Conservation (phyloP, 2,797 vertebrate genomes). For the Sebastes minor region DNA sequence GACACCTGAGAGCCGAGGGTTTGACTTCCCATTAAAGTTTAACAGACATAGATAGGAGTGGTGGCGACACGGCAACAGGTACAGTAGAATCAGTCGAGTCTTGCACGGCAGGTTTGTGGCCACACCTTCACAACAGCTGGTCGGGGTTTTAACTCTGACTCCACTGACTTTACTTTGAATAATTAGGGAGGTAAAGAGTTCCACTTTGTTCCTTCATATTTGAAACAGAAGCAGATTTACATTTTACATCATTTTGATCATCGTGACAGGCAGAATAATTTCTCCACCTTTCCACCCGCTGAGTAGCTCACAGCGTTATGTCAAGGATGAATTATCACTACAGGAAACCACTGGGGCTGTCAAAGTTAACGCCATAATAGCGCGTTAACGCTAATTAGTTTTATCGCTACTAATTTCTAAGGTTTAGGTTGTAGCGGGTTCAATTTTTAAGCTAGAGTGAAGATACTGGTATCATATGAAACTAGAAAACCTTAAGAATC, state of each 20-base stretch:
- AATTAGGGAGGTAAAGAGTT: background rate
- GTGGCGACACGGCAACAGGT: background rate
- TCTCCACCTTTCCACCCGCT: background rate
- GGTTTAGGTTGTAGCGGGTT: no score
- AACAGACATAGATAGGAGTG: constrained; percentile 44
- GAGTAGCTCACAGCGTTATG: background rate
- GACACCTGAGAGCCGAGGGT: constrained; percentile 66
- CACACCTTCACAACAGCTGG: constrained; percentile 7
- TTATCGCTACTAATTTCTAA: no score
- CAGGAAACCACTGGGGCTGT: no score
- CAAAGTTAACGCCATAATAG: no score
- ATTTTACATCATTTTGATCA: no score
- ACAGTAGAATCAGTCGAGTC: background rate
- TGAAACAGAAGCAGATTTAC: background rate
- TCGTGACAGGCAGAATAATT: background rate
- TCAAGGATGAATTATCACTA: background rate
- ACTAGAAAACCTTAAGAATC: no score
- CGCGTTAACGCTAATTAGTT: no score
- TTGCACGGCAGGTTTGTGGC: background rate
- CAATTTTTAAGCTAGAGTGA: no score
- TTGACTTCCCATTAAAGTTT: constrained; percentile 77
- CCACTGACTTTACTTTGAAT: background rate
- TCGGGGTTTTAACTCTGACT: no score
- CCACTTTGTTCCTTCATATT: background rate
- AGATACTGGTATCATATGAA: no score